These are phyloP conservation scores for Drosophila fungiperda DNA, from an alignment of 2,888 invertebrate species.

Conservation along the genomic window DNA sequence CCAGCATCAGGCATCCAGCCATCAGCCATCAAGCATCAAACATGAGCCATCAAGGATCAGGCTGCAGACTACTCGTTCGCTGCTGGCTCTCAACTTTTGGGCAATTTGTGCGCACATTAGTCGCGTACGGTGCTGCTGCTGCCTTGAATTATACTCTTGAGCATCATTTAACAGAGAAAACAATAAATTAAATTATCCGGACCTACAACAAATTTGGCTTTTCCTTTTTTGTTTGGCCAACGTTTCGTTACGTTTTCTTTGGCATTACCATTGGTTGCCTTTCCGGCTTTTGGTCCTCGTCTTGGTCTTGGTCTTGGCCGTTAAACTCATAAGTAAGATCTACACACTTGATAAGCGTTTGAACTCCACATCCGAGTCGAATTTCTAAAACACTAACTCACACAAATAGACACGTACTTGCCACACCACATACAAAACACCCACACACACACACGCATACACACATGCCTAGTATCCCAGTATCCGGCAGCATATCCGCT, in stretches of 20 bases:
- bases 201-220: conserved; percentile 73
- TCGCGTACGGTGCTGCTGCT: conserved; percentile 59
- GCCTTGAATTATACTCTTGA: conserved; percentile 77
- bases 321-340: conserved; percentile 80
- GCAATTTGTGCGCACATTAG: conserved; percentile 80
- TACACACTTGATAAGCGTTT: conserved; percentile 79
- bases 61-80: not conserved
- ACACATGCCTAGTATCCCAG: conserved; percentile 13
- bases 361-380: conserved; percentile 76
- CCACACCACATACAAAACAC: conserved; percentile 17
- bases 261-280: conserved; percentile 3
- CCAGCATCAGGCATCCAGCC: not conserved
- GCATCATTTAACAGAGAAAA: conserved; percentile 78
- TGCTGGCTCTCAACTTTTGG: conserved; percentile 32
- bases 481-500: conserved; percentile 72
- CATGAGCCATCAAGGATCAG: not conserved
- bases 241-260: conserved; percentile 7
- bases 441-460: conserved; percentile 18
- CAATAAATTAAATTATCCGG: conserved; percentile 81
- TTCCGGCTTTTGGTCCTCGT: conserved; percentile 13
- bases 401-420: conserved; percentile 74
- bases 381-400: conserved; percentile 80
- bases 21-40: not conserved
- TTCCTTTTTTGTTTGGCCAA: conserved; percentile 40
- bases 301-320: conserved; percentile 39